These are phyloP conservation scores for Buceros bicornis DNA, from an alignment of 2,797 vertebrate genomes.

Conservation along the genomic window DNA sequence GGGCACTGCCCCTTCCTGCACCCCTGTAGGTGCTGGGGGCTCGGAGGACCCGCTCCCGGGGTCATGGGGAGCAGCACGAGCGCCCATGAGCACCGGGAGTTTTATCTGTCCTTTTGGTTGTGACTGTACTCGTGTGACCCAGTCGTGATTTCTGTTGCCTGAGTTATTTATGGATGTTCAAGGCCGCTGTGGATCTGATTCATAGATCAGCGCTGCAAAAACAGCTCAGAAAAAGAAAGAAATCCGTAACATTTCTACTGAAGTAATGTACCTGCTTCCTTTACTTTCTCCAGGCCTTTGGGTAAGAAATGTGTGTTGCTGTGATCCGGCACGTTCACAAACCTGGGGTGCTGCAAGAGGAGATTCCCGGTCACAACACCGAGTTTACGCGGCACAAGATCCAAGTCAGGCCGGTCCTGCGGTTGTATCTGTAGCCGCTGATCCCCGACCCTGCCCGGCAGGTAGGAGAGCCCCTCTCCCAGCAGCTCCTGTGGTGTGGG, in stretches of 20 bases:
- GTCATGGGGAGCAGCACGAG: neutral
- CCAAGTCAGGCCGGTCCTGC: accelerated
- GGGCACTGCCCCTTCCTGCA: neutral
- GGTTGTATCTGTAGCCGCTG: neutral
- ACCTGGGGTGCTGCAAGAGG: neutral
- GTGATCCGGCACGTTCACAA: neutral
- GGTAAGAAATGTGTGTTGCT: neutral
- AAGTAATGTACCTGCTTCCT: neutral
- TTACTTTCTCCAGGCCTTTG: neutral
- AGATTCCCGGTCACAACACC: neutral
- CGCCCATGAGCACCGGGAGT: too few relatives aligned
- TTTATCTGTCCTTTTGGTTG: neutral
- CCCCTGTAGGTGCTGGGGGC: neutral
- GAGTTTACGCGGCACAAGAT: neutral
- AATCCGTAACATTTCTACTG: neutral
- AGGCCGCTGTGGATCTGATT: neutral
- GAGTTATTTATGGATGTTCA: neutral
- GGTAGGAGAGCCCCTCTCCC: neutral
- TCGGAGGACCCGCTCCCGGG: neutral
- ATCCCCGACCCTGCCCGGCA: too few relatives aligned
- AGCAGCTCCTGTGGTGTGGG: neutral
- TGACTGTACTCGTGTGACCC: neutral
- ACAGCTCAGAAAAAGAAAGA: neutral
- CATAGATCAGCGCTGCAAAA: neutral
- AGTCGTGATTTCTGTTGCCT: neutral